Base-by-base conservation (phyloP, 2,888 invertebrate species). In the Trimorus sp. region DNA sequence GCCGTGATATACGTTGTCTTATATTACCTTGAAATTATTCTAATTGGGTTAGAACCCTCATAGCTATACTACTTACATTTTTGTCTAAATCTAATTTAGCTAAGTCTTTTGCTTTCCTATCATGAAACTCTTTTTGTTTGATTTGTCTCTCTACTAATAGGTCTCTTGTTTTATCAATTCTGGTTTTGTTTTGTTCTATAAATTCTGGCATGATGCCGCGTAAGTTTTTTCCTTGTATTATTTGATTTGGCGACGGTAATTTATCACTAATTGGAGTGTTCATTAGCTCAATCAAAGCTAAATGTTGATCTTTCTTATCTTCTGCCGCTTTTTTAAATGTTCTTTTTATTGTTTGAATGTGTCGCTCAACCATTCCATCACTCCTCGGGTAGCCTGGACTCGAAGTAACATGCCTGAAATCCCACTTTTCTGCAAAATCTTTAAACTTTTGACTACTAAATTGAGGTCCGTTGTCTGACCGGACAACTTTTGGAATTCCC, bases 351-450 rank as follows among this genome's bases (percentile, higher is more conserved):
- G 85, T 75, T 37, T 84, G 83, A 7, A 83, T 74, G 12, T 85
- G 81, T 66, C 84, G 54, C 51, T 82, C 79, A 6, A 75, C 77
- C 79, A 84, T 78, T 8, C 85, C 85, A 71, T 85, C n/a, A n/a
- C n/a, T n/a, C n/a, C n/a, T n/a, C n/a, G n/a, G n/a, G n/a, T n/a
- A n/a, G n/a, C n/a, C n/a, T n/a, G n/a, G n/a, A n/a, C n/a, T n/a
- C n/a, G n/a, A n/a, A n/a, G n/a, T n/a, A n/a, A 77, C 51, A 60
- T 80, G 79, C 7, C 65, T 63, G 11, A 85, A 85, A 49, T 73
- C 65, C 80, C 77, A 83, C 0, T 66, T 37, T 37, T 71, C 56
- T 9, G 79, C 70, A 45, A 81, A 84, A 36, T 81, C 65, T 45
- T 59, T 69, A 16, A 81, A 83, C 12, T 81, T 37, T 40, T 66